A percentile compares a stretch with the other conserved stretches of the same genome.
These are phyloP conservation scores for Cyphomyrus discorhynchus DNA, from an alignment of 2,113 vertebrate species.

Conservation along the genomic window DNA sequence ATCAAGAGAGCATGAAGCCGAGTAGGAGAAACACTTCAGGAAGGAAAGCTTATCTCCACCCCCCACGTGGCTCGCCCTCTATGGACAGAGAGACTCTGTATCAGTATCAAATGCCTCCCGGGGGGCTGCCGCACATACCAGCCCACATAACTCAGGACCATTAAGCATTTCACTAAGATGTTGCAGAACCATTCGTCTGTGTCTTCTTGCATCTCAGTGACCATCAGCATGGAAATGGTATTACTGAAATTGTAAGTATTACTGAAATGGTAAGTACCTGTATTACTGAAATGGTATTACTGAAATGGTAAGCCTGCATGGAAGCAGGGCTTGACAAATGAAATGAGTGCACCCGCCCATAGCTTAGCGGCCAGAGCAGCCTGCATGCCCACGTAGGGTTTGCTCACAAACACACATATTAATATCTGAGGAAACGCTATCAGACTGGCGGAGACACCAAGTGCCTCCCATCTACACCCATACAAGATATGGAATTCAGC, in stretches of 20 bases:
- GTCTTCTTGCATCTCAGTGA: not conserved
- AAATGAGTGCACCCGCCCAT: not conserved
- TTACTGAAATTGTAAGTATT: no score
- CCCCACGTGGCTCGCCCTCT: not conserved
- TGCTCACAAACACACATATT: not conserved
- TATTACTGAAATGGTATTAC: no score
- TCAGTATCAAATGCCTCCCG: not conserved
- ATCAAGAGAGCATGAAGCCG: not conserved
- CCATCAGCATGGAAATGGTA: not conserved
- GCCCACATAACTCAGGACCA: not conserved
- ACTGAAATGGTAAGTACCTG: no score
- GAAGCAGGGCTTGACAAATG: not conserved
- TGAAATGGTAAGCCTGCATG: not conserved
- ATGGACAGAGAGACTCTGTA: not conserved
- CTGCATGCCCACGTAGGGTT: not conserved
- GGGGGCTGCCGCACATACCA: not conserved
- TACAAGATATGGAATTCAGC: not conserved
- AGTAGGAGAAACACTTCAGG: not conserved
- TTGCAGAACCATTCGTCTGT: not conserved
- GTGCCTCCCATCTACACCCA: not conserved
- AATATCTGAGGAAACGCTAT: not conserved
- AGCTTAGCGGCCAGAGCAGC: not conserved
- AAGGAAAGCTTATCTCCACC: not conserved
- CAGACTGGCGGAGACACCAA: not conserved
- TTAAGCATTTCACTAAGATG: not conserved